Conservation (phyloP, 1,140 invertebrate genomes). For the Magallana gigas region DNA sequence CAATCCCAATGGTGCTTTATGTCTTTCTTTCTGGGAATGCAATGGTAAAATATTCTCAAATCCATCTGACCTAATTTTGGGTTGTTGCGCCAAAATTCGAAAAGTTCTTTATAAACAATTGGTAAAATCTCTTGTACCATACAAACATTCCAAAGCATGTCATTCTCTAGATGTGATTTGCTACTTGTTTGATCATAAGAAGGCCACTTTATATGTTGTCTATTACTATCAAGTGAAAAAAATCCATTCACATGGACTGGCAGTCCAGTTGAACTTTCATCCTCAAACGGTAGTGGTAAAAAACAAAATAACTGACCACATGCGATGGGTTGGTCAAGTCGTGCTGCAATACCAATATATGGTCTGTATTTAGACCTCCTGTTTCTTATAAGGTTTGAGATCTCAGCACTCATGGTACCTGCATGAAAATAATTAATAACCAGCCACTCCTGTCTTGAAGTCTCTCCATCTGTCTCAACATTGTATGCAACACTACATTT, state of each 20-base stretch:
- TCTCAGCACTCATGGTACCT: neutral
- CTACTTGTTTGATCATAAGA: constrained; percentile 45
- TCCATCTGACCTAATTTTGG: neutral
- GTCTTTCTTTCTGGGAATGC: neutral
- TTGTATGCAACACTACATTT: neutral
- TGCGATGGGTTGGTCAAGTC: neutral
- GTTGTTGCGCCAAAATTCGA: neutral
- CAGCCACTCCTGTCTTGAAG: constrained; percentile 11
- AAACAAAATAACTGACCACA: constrained; percentile 68
- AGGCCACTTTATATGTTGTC: constrained; percentile 67
- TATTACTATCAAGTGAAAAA: constrained; percentile 71
- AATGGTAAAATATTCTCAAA: neutral
- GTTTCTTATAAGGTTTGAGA: constrained; percentile 30
- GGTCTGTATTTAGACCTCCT: constrained; percentile 42
- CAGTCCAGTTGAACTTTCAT: constrained; percentile 63
- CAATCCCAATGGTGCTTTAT: neutral
- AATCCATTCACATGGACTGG: constrained; percentile 74
- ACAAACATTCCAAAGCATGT: constrained; percentile 68
- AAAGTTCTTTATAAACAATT: constrained; percentile 51
- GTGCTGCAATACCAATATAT: constrained; percentile 42
- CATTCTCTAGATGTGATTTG: constrained; percentile 47
- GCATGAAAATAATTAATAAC: constrained; percentile 31
- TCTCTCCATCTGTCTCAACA: neutral
- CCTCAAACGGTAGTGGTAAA: constrained; percentile 68
- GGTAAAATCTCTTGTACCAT: constrained; percentile 63